Percentiles rank a stretch among this genome's conserved stretches.
These are phyloP conservation scores for Morbakka virulenta DNA, from an alignment of 30 jellyfish, hydroid and myxozoan species.

Conservation along the genomic window DNA sequence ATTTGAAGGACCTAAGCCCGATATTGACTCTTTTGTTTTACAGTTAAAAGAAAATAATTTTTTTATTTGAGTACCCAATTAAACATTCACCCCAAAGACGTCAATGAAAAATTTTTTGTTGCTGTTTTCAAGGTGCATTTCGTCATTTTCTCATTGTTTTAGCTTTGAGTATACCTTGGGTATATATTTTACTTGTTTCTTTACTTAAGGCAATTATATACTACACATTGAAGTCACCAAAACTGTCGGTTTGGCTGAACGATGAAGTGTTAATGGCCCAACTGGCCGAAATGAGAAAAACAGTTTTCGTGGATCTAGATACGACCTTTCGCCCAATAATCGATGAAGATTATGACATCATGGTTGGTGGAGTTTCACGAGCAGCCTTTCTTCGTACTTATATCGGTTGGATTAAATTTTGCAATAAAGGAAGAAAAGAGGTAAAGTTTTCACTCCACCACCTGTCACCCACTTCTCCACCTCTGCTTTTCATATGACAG, in stretches of 20 bases:
- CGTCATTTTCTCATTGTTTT: neutral
- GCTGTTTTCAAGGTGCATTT: neutral
- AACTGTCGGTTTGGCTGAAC: slow-evolving; percentile 50
- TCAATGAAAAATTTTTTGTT: too few relatives aligned
- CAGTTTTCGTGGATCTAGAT: slow-evolving; percentile 76
- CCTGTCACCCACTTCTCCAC: too few relatives aligned
- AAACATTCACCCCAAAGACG: too few relatives aligned
- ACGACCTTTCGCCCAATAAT: slow-evolving; percentile 91
- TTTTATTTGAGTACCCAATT: too few relatives aligned
- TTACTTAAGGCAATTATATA: slow-evolving; percentile 61
- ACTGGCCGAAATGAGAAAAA: slow-evolving; percentile 55
- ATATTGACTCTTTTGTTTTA: too few relatives aligned
- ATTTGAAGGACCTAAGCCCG: too few relatives aligned
- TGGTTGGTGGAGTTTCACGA: slow-evolving; percentile 77
- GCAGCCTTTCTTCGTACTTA: slow-evolving; percentile 57
- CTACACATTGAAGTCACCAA: slow-evolving; percentile 63
- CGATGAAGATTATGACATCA: slow-evolving; percentile 84
- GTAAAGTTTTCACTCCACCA: too few relatives aligned
- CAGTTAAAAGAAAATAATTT: too few relatives aligned
- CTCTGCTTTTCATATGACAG: too few relatives aligned
- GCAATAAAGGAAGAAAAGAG: slow-evolving; percentile 56
- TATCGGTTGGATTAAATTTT: slow-evolving; percentile 65
- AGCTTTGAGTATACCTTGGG: too few relatives aligned
- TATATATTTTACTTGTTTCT: neutral
- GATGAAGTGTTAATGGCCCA: slow-evolving; percentile 72